Percentiles rank a stretch among this genome's conserved stretches.
These are phyloP conservation scores for Candidula unifasciata DNA, from an alignment of 2,888 invertebrate species.

Conservation along the genomic window DNA sequence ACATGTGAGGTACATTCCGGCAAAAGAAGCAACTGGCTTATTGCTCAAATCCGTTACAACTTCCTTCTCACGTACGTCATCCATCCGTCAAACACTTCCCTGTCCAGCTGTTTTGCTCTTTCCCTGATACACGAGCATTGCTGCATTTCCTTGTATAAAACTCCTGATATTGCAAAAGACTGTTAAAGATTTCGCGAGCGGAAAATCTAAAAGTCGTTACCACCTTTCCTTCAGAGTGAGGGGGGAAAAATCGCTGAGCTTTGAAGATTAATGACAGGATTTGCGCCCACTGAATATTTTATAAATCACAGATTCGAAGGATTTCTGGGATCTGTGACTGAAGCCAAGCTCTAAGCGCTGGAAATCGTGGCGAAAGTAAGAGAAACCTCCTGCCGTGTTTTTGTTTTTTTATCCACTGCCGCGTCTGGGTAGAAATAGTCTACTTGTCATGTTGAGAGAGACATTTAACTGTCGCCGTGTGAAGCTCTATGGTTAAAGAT, in stretches of 20 bases:
- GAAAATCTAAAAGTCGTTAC: slow-evolving; percentile 31
- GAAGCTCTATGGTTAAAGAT: no score
- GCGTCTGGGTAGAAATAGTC: no score
- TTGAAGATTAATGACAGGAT: slow-evolving; percentile 28
- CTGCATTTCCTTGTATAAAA: background rate
- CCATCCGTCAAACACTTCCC: background rate
- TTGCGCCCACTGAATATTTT: slow-evolving; percentile 27
- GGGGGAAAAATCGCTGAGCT: background rate
- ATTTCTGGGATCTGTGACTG: background rate
- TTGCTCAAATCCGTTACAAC: background rate
- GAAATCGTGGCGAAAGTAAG: no score
- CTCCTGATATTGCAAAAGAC: background rate
- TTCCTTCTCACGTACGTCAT: background rate
- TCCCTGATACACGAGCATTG: no score
- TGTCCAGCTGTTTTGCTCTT: background rate
- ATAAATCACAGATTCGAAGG: slow-evolving; percentile 18
- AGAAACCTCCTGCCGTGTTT: no score
- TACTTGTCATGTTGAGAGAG: no score
- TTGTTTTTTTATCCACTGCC: no score
- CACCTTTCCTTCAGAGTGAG: background rate
- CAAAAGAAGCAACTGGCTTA: background rate
- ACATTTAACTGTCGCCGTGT: no score
- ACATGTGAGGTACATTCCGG: background rate
- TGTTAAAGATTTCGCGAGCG: background rate
- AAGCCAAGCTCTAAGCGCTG: no score